Conservation (phyloP, 2,888 invertebrate species). For the Torymus auratus region DNA sequence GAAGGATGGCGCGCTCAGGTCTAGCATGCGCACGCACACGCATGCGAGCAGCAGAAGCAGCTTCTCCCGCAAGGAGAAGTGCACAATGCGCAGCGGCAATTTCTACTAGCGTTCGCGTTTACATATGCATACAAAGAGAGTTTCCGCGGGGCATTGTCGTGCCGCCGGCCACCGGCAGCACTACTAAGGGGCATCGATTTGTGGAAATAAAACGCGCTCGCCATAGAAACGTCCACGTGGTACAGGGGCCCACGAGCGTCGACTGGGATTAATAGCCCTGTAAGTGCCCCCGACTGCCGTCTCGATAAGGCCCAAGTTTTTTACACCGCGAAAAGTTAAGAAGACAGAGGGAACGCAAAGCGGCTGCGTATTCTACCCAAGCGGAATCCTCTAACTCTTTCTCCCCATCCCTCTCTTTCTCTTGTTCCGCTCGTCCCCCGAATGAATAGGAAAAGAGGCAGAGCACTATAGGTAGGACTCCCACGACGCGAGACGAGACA, state of each 20-base stretch:
- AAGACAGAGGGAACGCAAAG: no score
- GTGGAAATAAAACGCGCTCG: constrained; percentile 66
- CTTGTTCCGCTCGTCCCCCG: background rate
- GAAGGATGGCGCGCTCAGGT: constrained; percentile 62
- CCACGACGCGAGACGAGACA: constrained; percentile 15
- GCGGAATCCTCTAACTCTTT: no score
- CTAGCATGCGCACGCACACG: constrained; percentile 54
- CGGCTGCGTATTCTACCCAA: no score
- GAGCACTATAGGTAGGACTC: background rate
- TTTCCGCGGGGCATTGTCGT: constrained; percentile 64
- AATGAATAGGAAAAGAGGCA: no score
- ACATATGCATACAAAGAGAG: constrained; percentile 70
- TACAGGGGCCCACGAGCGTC: constrained; percentile 9
- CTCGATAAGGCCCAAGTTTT: no score
- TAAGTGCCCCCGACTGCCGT: constrained; percentile 10
- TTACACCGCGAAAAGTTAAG: no score
- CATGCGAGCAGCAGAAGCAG: background rate
- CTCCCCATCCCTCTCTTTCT: background rate
- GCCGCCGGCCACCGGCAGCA: background rate
- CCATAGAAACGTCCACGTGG: constrained; percentile 66
- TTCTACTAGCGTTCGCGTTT: constrained; percentile 64
- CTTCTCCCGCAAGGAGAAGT: no score
- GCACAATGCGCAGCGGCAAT: constrained; percentile 65
- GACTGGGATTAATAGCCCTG: constrained; percentile 63
- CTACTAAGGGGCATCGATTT: constrained; percentile 63